A percentile compares a stretch with the other conserved stretches of the same genome.
phyloP scores from a whole-genome alignment of 2,113 vertebrate species.

The Zosterops lateralis region DNA sequence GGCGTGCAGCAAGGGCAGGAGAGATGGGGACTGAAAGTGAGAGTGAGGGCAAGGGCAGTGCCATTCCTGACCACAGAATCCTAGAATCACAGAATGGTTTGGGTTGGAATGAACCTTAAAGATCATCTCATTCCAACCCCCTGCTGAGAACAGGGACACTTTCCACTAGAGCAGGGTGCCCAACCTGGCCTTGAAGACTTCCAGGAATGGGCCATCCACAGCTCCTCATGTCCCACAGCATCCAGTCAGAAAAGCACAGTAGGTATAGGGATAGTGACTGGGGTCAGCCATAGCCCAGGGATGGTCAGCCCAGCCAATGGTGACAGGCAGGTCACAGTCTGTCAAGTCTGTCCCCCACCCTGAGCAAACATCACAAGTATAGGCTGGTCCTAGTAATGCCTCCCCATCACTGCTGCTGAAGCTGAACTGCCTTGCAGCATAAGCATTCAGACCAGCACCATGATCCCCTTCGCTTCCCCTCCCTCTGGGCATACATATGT shows the following conservation, averaged over 20 bases:
- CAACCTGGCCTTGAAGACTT: neutral
- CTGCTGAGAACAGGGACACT: accelerated
- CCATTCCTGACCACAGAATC: neutral
- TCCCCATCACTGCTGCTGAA: neutral
- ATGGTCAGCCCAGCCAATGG: neutral
- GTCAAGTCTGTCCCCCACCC: neutral
- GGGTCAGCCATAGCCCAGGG: neutral
- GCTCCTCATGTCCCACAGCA: neutral
- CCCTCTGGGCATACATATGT: neutral
- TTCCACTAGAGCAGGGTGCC: neutral
- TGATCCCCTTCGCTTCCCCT: neutral
- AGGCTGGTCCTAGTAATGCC: neutral
- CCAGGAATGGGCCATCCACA: neutral
- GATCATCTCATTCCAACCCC: neutral
- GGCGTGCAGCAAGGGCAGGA: neutral
- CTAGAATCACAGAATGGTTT: neutral
- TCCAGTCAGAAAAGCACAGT: neutral
- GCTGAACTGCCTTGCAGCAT: neutral
- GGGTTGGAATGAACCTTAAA: neutral
- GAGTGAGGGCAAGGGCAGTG: accelerated
- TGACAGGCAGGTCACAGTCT: neutral
- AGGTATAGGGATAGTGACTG: accelerated
- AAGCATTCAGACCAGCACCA: accelerated
- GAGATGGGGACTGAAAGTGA: neutral
- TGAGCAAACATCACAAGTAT: neutral